Conservation (phyloP, 2,797 vertebrate species). For the Protosalanx chinensis region DNA sequence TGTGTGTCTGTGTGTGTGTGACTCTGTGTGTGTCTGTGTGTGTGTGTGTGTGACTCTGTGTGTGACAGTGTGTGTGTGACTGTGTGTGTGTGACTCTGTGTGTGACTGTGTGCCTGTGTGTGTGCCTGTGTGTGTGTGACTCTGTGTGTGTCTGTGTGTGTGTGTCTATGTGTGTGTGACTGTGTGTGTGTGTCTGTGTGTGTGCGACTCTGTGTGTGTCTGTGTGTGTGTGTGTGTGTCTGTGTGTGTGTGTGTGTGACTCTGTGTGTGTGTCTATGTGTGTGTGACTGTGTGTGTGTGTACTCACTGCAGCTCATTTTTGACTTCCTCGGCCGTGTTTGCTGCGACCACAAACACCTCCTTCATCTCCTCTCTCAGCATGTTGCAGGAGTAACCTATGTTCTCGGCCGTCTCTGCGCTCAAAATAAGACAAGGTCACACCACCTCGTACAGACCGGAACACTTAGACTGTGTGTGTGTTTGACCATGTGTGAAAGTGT, state of each 20-base stretch:
- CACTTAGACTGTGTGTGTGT: not conserved
- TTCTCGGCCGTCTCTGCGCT: slow-evolving; percentile 89
- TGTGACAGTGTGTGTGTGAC: too few species aligned
- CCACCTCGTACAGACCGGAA: not conserved
- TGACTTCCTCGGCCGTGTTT: slow-evolving; percentile 71
- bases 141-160: not conserved
- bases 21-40: not conserved
- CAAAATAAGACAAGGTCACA: not conserved
- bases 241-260: too few species aligned
- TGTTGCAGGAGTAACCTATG: slow-evolving; percentile 90
- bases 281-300: not conserved
- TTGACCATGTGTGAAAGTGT: too few species aligned
- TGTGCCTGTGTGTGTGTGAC: too few species aligned
- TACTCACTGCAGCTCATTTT: slow-evolving; percentile 81
- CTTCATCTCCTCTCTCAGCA: slow-evolving; percentile 88
- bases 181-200: not conserved
- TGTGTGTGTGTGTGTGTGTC: too few species aligned
- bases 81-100: too few species aligned
- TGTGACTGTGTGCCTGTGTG: not conserved
- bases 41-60: not conserved
- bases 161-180: not conserved
- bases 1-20: not conserved
- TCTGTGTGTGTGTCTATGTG: too few species aligned
- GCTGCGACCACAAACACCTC: slow-evolving; percentile 80
- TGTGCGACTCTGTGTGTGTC: too few species aligned